Evolutionary conservation across 2,797 vertebrate species (phyloP), one percentile per base, ranked within the genome.

Genomic region (Sebastes baramenuke): DNA sequence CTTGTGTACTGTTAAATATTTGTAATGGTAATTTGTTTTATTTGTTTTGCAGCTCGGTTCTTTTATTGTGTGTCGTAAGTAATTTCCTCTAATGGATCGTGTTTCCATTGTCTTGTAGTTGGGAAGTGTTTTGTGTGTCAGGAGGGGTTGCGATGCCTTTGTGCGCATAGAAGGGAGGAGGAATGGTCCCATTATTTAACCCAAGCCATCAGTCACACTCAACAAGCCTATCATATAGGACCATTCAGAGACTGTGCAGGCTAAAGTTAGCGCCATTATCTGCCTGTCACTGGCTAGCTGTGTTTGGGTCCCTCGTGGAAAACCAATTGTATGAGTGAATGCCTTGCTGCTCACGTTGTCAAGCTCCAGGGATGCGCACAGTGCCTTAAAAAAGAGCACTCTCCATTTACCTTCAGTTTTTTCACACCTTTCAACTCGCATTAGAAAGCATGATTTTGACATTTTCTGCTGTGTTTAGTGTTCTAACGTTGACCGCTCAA

Each of bases 221-320:
- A 93, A 93, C 90, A 93, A 89, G 92, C 90, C 92, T 89, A 92
- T 93, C 93, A 90, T 89, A 87, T 59, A 87, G 88, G 70, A 61
- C 77, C 87, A 90, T 92, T 93, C 88, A 74, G 84, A 73, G 79
- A 72, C 79, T 25, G 72, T 38, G 78, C 75, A 18, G 85, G 89
- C 92, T 93, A 91, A 94, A 94, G 91, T 95, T 93, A 93, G 94
- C 72, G 9, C 93, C 77, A 93, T 95, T 95, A 95, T 94, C 88
- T 90, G 90, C 82, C 92, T 93, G 93, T 94, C 93, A 93, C 72
- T 77, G 82, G 87, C 91, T 90, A 78, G 91, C 90, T 84, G 87
- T 85, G 90, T 87, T 46, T 60, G 62, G 82, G 82, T 93, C 91
- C 87, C 91, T 80, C 12, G 84, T 87, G 91, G 77, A 93, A 92